Evolutionary conservation across 2,113 vertebrate species (phyloP), one percentile per base, ranked within the genome.

Genomic region (Phylloscopus trochilus): DNA sequence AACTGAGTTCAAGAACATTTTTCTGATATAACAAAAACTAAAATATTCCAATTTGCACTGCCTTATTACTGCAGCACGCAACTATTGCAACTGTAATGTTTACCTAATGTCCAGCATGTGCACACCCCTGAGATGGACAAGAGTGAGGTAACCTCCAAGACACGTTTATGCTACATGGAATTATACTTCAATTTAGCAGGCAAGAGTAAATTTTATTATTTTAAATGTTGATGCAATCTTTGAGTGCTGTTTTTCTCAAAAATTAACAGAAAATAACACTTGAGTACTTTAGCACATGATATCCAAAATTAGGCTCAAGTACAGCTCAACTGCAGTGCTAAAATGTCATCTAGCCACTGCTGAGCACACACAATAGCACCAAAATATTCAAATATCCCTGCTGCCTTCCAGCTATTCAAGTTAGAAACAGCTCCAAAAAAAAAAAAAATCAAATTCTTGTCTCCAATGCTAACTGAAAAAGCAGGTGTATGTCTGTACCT

Each of bases 241-340:
- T 2, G 3, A 87, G 77, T 15, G 33, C 4, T 64, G 26, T 20
- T 68, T 55, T 74, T 12, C 68, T 59, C 43, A 55, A 62, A 90
- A 90, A 46, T n/a, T 53, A 66, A 46, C n/a, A 63, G 64, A 90
- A 93, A 89, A 52, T 72, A 90, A 74, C 28, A 74, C 12, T 39
- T 16, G 15, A 81, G 6, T 33, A 75, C 44, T 88, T 87, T 18
- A 79, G 66, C 15, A n/a, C 10, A 39, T 49, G 46, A 59, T 69
- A 86, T 17, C 46, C 69, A 68, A 87, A 93, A 69, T 41, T 4
- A 89, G 43, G 46, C 43, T 73, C 44, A 33, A 55, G 46, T 15
- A 41, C 31, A 85, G 41, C 37, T 59, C 72, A 90, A 66, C 35
- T 64, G 17, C 30, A 52, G 88, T 4, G 33, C 63, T 83, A 60